phyloP scores from a whole-genome alignment of 2,113 vertebrate genomes.

The western clawed frog (Xenopus tropicalis) region UCB_Xtro_10.0 CM004447.2:42816501-42817000 shows the following conservation, averaged over 20 bases:
- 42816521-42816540: too few relatives aligned
- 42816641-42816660: conserved; percentile 46
- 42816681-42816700: conserved; percentile 55
- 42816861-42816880: conserved; percentile 89
- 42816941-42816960: conserved; percentile 90
- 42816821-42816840: conserved; percentile 97
- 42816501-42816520: too few relatives aligned
- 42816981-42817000: conserved; percentile 92
- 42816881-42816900: conserved; percentile 90
- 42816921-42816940: conserved; percentile 88
- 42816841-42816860: conserved; percentile 92
- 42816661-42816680: conserved; percentile 47
- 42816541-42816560: too few relatives aligned
- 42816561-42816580: too few relatives aligned
- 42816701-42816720: conserved; percentile 78
- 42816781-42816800: conserved; percentile 94
- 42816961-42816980: conserved; percentile 87
- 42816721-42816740: conserved; percentile 93
- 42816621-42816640: too few relatives aligned
- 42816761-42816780: conserved; percentile 90
- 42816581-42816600: too few relatives aligned
- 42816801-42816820: conserved; percentile 99
- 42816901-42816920: conserved; percentile 87
- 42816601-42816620: too few relatives aligned
- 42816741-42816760: conserved; percentile 89